Base-by-base conservation (phyloP, 2,888 invertebrate genomes). In the Thumatha senex region DNA sequence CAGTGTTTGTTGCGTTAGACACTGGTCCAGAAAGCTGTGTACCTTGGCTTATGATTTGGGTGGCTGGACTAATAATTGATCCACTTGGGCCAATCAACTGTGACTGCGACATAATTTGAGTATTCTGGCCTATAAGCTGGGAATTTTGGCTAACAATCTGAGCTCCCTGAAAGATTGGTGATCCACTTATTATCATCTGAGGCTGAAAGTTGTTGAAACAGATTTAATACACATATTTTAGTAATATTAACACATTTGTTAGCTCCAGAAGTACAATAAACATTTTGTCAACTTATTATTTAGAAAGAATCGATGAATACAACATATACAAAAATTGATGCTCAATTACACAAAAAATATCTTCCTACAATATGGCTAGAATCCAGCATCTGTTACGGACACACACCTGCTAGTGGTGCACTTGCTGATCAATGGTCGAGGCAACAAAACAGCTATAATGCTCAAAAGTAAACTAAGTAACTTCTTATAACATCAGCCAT, bases 31-130 rank as follows among this genome's bases (percentile, higher is more conserved):
- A 81, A 12, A 89, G 61, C 60, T 91, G 90, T 10, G 83, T 84
- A 12, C 90, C 90, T 74, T 91, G 91, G 58, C 90, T 91, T 56
- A 91, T 90, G 11, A 91, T 90, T 61, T 91, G 91, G 18, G 91
- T 91, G 18, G 80, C 86, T 7, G 88, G 88, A 58, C 85, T 86
- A 44, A 89, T 59, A 12, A 88, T 71, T 58, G 86, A 86, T 1
- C 86, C 84, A 54, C 80, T 78, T 0, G 86, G 73, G 45, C 76
- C 77, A 34, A 91, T 80, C 45, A 89, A 61, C 60, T 89, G 90
- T 9, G 90, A 77, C 55, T 85, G 86, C 18, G 86, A 76, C 61
- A 91, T 82, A 34, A 90, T 87, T 67, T 89, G 89, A 11, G 87
- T 70, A 40, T 78, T 80, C 46, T 84, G 89, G n/a, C 84, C 78